A percentile compares a stretch with the other conserved stretches of the same genome.
Evolutionary conservation across 2,888 invertebrate genomes (phyloP).

Genomic region (Sycophila texana): DNA sequence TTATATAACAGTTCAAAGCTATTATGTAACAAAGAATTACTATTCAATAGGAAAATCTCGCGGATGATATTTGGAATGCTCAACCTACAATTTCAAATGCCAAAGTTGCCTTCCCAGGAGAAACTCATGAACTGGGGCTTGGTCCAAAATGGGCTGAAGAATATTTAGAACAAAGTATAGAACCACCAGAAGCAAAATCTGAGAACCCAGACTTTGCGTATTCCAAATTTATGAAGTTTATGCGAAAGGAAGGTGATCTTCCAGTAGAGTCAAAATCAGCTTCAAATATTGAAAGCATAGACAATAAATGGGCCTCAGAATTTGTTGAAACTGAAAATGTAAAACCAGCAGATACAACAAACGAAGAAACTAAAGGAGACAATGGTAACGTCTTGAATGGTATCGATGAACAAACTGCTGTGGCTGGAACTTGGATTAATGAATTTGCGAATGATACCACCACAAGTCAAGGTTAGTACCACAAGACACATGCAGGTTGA

Average conservation of each 20-base stretch:
- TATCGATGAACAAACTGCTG: slow-evolving; percentile 65
- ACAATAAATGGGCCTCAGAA: slow-evolving; percentile 76
- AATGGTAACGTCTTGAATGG: slow-evolving; percentile 60
- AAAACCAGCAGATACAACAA: slow-evolving; percentile 56
- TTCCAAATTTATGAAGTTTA: slow-evolving; percentile 90
- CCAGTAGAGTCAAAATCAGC: slow-evolving; percentile 77
- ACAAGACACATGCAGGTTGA: neutral
- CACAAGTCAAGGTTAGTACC: slow-evolving; percentile 61
- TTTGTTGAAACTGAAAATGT: slow-evolving; percentile 69
- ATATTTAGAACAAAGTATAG: slow-evolving; percentile 75
- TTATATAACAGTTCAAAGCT: neutral
- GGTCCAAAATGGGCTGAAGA: slow-evolving; percentile 82
- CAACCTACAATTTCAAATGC: slow-evolving; percentile 62
- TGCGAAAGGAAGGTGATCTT: slow-evolving; percentile 85
- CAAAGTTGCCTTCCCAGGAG: slow-evolving; percentile 60
- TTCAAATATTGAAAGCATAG: slow-evolving; percentile 73
- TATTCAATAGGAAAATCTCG: slow-evolving; percentile 67
- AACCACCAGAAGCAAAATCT: slow-evolving; percentile 63
- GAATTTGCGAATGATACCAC: slow-evolving; percentile 68
- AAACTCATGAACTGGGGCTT: slow-evolving; percentile 75
- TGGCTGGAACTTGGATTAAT: slow-evolving; percentile 70
- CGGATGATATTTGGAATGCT: slow-evolving; percentile 77
- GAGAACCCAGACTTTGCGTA: slow-evolving; percentile 84
- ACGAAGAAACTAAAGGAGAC: slow-evolving; percentile 66
- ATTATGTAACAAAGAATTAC: neutral